Percentiles rank a stretch among this genome's conserved stretches.
Conservation (phyloP, 53 echinoderm and acorn worm species). For the Arbacia lixula region DNA sequence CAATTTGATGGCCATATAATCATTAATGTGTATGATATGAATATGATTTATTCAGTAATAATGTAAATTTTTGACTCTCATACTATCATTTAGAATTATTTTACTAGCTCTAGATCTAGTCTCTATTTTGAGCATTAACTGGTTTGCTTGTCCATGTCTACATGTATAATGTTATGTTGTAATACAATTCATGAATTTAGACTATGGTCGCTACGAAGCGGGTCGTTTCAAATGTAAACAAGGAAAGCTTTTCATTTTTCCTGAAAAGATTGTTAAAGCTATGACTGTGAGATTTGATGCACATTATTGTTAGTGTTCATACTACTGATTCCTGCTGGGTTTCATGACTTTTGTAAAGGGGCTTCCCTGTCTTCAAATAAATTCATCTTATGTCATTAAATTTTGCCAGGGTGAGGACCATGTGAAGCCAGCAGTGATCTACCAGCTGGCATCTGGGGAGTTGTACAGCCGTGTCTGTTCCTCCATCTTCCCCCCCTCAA, state of each 20-base stretch:
- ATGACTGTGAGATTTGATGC: no score
- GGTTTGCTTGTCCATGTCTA: neutral
- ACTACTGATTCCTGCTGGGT: no score
- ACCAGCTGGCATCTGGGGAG: slow-evolving; percentile 95
- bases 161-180: no score
- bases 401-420: slow-evolving; percentile 92
- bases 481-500: slow-evolving; percentile 81
- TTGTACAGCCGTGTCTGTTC: slow-evolving; percentile 88
- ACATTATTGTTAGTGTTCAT: no score
- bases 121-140: neutral
- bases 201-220: no score
- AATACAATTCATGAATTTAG: no score
- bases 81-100: neutral
- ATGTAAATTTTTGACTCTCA: neutral
- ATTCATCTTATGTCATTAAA: neutral
- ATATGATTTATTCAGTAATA: neutral
- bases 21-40: neutral
- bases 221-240: no score
- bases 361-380: neutral
- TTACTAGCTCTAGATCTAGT: neutral
- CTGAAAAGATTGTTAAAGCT: no score
- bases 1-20: neutral
- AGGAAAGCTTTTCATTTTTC: no score
- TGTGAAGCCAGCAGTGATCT: slow-evolving; percentile 90
- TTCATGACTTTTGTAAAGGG: no score